Evolutionary conservation across 2,888 invertebrate species (phyloP).

Genomic region (Coremacera marginata): DNA sequence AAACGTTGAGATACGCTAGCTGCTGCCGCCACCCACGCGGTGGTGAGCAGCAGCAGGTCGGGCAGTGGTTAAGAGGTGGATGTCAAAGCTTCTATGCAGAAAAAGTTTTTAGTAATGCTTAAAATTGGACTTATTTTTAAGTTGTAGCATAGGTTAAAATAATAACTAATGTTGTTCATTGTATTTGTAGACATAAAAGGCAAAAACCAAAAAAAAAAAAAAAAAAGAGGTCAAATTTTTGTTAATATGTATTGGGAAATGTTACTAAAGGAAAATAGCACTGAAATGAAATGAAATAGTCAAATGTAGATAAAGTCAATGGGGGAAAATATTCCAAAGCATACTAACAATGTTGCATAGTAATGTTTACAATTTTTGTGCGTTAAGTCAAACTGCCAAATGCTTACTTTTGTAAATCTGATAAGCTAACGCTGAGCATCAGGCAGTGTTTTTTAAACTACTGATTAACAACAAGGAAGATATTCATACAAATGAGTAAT

Average conservation of each 20-base stretch:
- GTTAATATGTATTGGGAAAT: not conserved
- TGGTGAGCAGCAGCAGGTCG: not conserved
- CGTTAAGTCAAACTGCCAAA: slow-evolving; percentile 40
- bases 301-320: not conserved
- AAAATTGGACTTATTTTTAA: not conserved
- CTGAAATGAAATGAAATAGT: not conserved
- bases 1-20: slow-evolving; percentile 65
- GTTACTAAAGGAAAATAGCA: not conserved
- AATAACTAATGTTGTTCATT: slow-evolving; percentile 9
- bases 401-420: slow-evolving; percentile 30
- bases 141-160: slow-evolving; percentile 25
- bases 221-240: not conserved
- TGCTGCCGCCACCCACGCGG: slow-evolving; percentile 24
- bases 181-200: not conserved
- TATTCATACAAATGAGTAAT: too few relatives aligned
- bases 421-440: too few relatives aligned
- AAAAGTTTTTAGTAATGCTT: not conserved
- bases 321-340: too few relatives aligned
- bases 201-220: not conserved
- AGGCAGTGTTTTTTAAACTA: too few relatives aligned
- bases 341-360: slow-evolving; percentile 9
- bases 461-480: too few relatives aligned
- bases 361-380: slow-evolving; percentile 2
- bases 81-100: not conserved
- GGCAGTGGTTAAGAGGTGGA: not conserved